phyloP scores from a whole-genome alignment of 2,888 invertebrate genomes.

The Archaeoteleia sp. region DNA sequence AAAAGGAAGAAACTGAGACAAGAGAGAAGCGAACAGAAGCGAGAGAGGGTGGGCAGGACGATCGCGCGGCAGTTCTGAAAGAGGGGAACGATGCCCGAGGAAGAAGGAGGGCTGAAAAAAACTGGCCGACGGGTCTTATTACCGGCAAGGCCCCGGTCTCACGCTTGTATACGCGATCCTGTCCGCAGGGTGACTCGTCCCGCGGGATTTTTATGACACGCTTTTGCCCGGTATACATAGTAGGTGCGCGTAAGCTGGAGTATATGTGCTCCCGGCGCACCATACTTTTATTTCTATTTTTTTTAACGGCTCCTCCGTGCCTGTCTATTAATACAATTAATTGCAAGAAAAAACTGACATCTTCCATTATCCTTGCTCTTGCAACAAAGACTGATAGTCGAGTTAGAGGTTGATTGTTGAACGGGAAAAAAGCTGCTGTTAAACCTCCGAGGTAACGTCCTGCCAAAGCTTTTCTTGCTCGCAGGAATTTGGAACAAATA shows the following conservation, averaged over 20 bases:
- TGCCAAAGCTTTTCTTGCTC: conserved; percentile 20
- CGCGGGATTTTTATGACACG: conserved; percentile 70
- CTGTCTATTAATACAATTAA: conserved; percentile 21
- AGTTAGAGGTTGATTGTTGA: neutral
- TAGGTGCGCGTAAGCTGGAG: no score
- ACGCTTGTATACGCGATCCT: conserved; percentile 65
- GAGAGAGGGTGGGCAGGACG: conserved; percentile 50
- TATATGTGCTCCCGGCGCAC: conserved; percentile 2
- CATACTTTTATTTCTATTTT: conserved; percentile 1
- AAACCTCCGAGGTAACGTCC: neutral
- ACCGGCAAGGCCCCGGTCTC: conserved; percentile 71
- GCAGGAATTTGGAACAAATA: conserved; percentile 33
- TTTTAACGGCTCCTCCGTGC: neutral
- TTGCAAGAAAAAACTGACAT: conserved; percentile 15
- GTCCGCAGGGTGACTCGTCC: conserved; percentile 66
- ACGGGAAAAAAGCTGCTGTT: neutral
- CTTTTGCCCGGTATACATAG: conserved; percentile 46
- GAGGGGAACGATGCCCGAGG: conserved; percentile 44
- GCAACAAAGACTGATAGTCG: conserved; percentile 9
- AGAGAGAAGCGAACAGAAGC: conserved; percentile 25
- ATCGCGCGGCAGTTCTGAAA: conserved; percentile 39
- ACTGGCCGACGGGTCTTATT: conserved; percentile 74
- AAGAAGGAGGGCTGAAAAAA: conserved; percentile 63
- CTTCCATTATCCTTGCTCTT: conserved; percentile 15
- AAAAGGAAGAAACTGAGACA: conserved; percentile 47